Evolutionary conservation across 1,140 invertebrate species (phyloP).

Genomic region (Acyrthosiphon pisum): DNA sequence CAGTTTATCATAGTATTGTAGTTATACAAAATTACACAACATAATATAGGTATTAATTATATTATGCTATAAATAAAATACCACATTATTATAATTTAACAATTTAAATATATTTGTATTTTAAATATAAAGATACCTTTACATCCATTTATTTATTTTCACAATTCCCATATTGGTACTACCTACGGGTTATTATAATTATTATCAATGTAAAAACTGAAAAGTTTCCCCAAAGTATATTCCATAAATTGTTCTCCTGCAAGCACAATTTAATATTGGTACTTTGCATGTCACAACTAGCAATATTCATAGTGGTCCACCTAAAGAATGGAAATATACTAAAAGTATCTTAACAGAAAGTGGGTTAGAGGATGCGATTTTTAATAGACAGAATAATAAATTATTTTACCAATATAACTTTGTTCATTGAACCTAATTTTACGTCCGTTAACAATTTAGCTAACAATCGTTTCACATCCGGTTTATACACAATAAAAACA

Average conservation of each 20-base stretch:
- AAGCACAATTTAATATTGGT: neutral
- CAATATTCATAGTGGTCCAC: neutral
- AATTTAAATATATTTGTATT: neutral
- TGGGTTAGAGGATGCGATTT: neutral
- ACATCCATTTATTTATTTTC: neutral
- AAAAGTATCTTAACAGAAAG: neutral
- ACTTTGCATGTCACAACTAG: neutral
- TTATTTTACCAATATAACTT: constrained; percentile 20
- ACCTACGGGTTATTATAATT: neutral
- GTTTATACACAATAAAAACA: neutral
- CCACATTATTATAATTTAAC: neutral
- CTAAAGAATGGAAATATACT: neutral
- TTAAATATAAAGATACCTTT: neutral
- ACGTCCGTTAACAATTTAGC: constrained; percentile 9
- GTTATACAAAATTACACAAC: neutral
- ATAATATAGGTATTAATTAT: neutral
- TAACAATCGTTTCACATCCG: constrained; percentile 8
- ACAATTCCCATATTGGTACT: neutral
- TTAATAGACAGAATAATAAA: neutral
- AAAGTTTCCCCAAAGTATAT: neutral
- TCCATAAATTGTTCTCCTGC: neutral
- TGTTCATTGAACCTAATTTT: constrained; percentile 31
- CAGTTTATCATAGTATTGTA: neutral
- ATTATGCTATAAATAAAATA: neutral
- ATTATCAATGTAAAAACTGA: neutral